Base-by-base conservation (phyloP, 2,113 vertebrate species). In the Phycodurus eques region DNA sequence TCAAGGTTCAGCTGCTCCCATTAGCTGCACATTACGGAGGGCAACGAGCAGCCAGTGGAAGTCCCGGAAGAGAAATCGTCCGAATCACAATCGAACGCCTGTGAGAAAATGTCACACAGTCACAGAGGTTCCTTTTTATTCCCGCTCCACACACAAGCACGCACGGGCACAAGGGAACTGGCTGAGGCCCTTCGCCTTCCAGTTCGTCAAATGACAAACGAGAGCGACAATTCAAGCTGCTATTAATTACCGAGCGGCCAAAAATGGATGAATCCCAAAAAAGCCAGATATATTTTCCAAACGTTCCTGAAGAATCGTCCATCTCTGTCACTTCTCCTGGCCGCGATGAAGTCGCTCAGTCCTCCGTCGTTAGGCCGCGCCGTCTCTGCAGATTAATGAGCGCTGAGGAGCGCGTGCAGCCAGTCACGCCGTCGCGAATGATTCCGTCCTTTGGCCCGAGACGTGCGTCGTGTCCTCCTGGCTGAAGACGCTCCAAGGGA, bases 361-460 rank as follows among this genome's bases (percentile, higher is more conserved):
- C 77, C 77, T 77, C 82, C 84, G 88, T 88, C 89, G 77, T 87
- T 87, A 88, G 80, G 80, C 85, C 76, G 88, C 77, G 84, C 87
- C 86, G 86, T 84, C 88, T 78, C 87, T 51, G 60, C 75, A 91
- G 90, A 92, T 91, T 89, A 92, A 91, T 89, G 89, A 27, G 90
- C 74, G 84, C 86, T 90, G 90, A 91, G 89, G 90, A 90, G 90
- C 84, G 85, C 85, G 87, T 85, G 88, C 85, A 87, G 83, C 88
- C 83, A 82, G 80, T 90, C 87, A 85, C 87, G 87, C 82, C 74
- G 81, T 79, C 82, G 79, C 77, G 83, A 80, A 81, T 88, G 83
- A 87, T 89, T 89, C 75, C 87, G 65, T 87, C 82, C 75, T 77
- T 78, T 89, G 80, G 82, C 77, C 83, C 35, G 17, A 71, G 80